These are phyloP conservation scores for Vireo griseus DNA, from an alignment of 2,797 vertebrate genomes.

Conservation along the genomic window DNA sequence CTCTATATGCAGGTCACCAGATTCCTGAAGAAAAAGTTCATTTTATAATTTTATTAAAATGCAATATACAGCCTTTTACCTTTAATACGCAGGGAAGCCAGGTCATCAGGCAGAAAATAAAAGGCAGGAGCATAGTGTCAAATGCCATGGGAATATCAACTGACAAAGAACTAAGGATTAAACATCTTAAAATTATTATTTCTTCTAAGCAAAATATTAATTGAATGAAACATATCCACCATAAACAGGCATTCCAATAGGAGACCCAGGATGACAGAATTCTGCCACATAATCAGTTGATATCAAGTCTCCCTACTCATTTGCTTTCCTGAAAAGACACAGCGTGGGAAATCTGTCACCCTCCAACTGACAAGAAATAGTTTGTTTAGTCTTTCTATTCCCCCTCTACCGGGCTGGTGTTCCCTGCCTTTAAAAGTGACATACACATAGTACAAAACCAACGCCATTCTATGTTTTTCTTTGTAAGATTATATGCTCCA, in stretches of 20 bases:
- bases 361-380: background rate
- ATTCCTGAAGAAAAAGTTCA: background rate
- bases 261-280: background rate
- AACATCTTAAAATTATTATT: background rate
- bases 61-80: background rate
- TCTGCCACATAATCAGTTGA: background rate
- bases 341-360: background rate
- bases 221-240: background rate
- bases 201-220: background rate
- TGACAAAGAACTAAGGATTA: slow-evolving; percentile 2
- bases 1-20: background rate
- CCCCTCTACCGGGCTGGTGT: background rate
- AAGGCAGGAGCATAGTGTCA: background rate
- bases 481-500: background rate
- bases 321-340: background rate
- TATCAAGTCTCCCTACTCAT: background rate
- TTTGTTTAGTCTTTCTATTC: background rate
- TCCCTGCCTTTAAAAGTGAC: background rate
- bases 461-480: background rate
- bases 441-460: background rate
- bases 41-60: background rate
- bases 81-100: background rate
- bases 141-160: background rate
- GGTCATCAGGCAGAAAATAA: background rate
- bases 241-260: background rate